These are phyloP conservation scores for Trinorchestia longiramus DNA, from an alignment of 1,140 invertebrate species.

Conservation along the genomic window DNA sequence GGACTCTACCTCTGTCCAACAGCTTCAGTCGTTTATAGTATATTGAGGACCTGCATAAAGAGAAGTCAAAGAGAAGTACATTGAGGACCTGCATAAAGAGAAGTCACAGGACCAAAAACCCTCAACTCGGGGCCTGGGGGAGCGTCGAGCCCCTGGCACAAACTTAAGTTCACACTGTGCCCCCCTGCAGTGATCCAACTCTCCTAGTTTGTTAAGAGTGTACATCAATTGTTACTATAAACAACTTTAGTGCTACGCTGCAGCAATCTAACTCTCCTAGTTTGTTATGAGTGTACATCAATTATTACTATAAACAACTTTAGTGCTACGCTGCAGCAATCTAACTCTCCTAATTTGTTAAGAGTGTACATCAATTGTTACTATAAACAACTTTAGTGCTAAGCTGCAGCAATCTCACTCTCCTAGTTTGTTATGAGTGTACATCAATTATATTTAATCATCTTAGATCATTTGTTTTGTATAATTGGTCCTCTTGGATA, in stretches of 20 bases:
- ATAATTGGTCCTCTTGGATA: too few relatives aligned
- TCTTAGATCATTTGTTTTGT: too few relatives aligned
- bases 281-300: too few relatives aligned
- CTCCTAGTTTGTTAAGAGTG: too few relatives aligned
- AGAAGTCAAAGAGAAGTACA: background rate
- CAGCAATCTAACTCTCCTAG: background rate
- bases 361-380: too few relatives aligned
- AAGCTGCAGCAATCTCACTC: background rate
- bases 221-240: too few relatives aligned
- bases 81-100: background rate
- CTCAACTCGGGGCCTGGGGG: constrained; percentile 19
- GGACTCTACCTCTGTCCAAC: background rate
- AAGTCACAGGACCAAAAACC: background rate
- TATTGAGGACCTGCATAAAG: background rate
- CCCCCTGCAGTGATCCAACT: background rate
- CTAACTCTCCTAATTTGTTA: too few relatives aligned
- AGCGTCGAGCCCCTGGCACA: constrained; percentile 5
- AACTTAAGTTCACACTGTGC: background rate
- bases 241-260: background rate
- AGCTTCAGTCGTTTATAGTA: background rate
- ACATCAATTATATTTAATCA: too few relatives aligned
- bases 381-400: background rate
- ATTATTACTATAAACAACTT: too few relatives aligned
- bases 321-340: background rate
- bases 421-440: too few relatives aligned